Percentiles rank a stretch among this genome's conserved stretches.
These are phyloP conservation scores for Catocala sponsa DNA, from an alignment of 2,888 invertebrate genomes.

Conservation along the genomic window DNA sequence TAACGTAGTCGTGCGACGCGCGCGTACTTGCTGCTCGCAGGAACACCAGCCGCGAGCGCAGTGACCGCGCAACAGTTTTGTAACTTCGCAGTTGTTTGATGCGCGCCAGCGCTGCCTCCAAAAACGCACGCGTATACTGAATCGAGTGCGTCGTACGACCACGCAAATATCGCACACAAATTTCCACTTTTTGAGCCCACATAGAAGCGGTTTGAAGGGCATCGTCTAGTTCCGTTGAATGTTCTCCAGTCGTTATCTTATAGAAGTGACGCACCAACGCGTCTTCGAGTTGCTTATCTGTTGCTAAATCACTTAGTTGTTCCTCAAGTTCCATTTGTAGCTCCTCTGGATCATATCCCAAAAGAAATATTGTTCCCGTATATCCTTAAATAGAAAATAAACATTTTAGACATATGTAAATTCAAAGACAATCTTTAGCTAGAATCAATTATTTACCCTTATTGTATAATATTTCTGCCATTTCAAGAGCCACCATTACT, in stretches of 20 bases:
- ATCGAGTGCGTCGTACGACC: conserved; percentile 53
- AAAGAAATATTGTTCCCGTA: conserved; percentile 30
- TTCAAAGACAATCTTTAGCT: too few species aligned
- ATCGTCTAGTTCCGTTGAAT: background rate
- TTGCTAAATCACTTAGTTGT: background rate
- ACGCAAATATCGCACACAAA: conserved; percentile 46
- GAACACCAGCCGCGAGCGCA: conserved; percentile 53
- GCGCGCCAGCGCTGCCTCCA: conserved; percentile 56
- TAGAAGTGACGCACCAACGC: conserved; percentile 6
- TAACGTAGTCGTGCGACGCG: background rate
- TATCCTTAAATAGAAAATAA: background rate
- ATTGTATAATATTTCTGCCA: conserved; percentile 65
- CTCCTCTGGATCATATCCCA: conserved; percentile 26
- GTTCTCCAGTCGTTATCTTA: background rate
- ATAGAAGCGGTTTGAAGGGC: background rate
- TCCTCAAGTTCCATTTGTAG: background rate
- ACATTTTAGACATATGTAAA: too few species aligned
- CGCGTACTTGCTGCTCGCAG: conserved; percentile 34
- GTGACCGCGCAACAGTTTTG: conserved; percentile 23
- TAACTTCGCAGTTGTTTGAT: conserved; percentile 46
- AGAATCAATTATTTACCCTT: conserved; percentile 50
- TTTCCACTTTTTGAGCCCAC: conserved; percentile 7
- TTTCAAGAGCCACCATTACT: conserved; percentile 61
- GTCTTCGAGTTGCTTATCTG: conserved; percentile 3
- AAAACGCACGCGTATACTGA: conserved; percentile 56